Base-by-base conservation (phyloP, 2,888 invertebrate genomes). In the Sphinx pinastri region DNA sequence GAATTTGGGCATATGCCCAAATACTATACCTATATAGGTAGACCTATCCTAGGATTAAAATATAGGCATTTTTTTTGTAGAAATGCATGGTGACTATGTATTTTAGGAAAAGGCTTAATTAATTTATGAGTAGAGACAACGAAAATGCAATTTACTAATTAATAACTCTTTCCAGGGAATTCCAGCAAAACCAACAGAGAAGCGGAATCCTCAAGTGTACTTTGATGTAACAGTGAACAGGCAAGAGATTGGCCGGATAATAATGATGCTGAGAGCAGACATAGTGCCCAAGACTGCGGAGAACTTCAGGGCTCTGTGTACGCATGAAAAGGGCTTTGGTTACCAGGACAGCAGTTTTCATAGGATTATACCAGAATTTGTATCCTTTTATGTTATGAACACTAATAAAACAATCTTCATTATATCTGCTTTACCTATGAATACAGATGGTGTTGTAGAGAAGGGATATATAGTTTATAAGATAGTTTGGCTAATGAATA, bases 301-400 rank as follows among this genome's bases (percentile, higher is more conserved):
- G 87, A 99, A 99, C 90, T 99, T 99, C 86, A 95, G 97, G 52
- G 97, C 97, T 75, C 94, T 99, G 19, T 99, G 99, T 84, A 99
- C 99, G 0, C 98, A 99, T 86, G 99, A 99, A 86, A 98, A 99
- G 86, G 99, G 99, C 0, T 99, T 96, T 86, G 99, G 99, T 0
- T 99, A 96, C 90, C 98, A 99, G 91, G 98, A 97, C 5, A 97
- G 97, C 84, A 94, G 95, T 57, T 98, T 99, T 85, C 99, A 99
- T 87, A 92, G 99, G 81, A 97, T 99, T 70, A 99, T 99, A 88
- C 99, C 99, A n/a, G 98, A 98, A 84, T 99, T 99, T 95, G 99
- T 99, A 97, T 96, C 95, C 95, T 96, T 95, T 93, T 76, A 45
- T 19, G n/a, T 66, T 25, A 25, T 25, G 25, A 25, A 25, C 25